Evolutionary conservation across 2,797 vertebrate genomes (phyloP).

Genomic region (Paedocypris micromegethes): DNA sequence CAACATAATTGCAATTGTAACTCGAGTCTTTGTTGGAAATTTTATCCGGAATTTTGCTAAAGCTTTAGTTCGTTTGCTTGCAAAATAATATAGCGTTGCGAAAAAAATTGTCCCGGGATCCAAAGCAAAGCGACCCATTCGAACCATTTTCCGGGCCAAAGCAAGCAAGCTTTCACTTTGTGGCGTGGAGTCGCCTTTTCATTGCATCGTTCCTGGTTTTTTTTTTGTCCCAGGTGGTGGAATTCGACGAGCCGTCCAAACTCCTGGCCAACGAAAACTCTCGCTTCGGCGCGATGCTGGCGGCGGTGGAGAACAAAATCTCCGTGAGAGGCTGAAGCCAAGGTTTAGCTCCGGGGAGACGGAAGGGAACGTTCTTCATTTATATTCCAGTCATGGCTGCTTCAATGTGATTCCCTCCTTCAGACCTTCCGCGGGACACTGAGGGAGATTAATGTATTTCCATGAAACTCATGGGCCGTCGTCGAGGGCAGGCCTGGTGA

Average conservation of each 20-base stretch:
- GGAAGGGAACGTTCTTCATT: slow-evolving; percentile 38
- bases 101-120: too few relatives aligned
- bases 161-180: too few relatives aligned
- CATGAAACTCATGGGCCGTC: slow-evolving; percentile 48
- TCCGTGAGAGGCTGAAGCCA: slow-evolving; percentile 80
- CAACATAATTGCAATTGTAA: too few relatives aligned
- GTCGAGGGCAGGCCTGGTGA: slow-evolving; percentile 49
- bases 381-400: slow-evolving; percentile 47
- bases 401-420: slow-evolving; percentile 41
- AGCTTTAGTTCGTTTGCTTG: too few relatives aligned
- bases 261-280: slow-evolving; percentile 92
- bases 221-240: slow-evolving; percentile 74
- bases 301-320: slow-evolving; percentile 85
- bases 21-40: too few relatives aligned
- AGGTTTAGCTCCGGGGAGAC: slow-evolving; percentile 25
- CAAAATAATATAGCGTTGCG: too few relatives aligned
- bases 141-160: too few relatives aligned
- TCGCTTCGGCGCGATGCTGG: slow-evolving; percentile 85
- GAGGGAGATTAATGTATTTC: slow-evolving; percentile 45
- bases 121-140: too few relatives aligned
- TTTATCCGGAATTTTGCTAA: too few relatives aligned
- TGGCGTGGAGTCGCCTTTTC: not conserved
- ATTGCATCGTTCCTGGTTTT: too few relatives aligned
- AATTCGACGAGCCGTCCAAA: slow-evolving; percentile 83
- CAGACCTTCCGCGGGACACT: slow-evolving; percentile 36